Evolutionary conservation across 2,888 invertebrate genomes (phyloP).

Genomic region (Glyphotaelius pellucidus): DNA sequence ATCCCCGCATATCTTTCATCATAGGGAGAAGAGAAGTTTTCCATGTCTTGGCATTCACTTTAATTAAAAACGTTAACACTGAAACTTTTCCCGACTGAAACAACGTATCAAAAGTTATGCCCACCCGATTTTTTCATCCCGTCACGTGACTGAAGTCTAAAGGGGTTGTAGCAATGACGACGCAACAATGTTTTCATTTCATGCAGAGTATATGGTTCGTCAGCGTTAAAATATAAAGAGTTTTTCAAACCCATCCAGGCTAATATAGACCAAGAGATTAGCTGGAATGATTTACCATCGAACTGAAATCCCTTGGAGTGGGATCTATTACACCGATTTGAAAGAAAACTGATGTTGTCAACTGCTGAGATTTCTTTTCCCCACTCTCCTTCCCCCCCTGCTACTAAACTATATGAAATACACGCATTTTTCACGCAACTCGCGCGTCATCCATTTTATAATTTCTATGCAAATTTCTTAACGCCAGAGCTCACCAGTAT

Average conservation of each 20-base stretch:
- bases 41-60: slow-evolving; percentile 25
- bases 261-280: not conserved
- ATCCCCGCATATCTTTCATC: not conserved
- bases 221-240: not conserved
- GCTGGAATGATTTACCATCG: too few relatives aligned
- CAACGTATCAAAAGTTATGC: not conserved
- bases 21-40: not conserved
- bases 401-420: too few relatives aligned
- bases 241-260: not conserved
- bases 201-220: not conserved
- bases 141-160: not conserved
- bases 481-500: too few relatives aligned
- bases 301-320: too few relatives aligned
- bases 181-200: not conserved
- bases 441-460: too few relatives aligned
- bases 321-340: too few relatives aligned
- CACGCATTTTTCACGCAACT: too few relatives aligned
- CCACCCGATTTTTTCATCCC: not conserved
- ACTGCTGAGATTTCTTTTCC: too few relatives aligned
- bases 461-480: too few relatives aligned
- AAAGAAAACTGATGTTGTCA: too few relatives aligned
- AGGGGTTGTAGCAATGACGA: not conserved
- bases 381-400: too few relatives aligned
- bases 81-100: slow-evolving; percentile 20
- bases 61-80: slow-evolving; percentile 40